Evolutionary conservation across 2,888 invertebrate genomes (phyloP).

Genomic region (Ochlodes sylvanus): DNA sequence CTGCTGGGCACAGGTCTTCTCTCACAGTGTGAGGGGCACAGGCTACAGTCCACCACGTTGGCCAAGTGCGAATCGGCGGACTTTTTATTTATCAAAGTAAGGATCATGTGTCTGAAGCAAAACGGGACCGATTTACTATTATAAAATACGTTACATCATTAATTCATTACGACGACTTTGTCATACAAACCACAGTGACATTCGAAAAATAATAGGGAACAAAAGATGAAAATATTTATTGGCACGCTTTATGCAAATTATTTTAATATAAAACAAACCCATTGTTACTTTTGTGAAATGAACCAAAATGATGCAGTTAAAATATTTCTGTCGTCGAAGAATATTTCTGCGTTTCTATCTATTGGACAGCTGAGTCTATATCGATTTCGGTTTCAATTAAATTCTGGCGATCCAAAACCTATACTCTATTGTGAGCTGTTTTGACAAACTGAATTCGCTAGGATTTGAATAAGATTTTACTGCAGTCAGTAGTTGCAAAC

Average conservation of each 20-base stretch:
- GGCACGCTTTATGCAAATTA: slow-evolving; percentile 8
- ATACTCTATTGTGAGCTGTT: background rate
- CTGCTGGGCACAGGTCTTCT: too few relatives aligned
- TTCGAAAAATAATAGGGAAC: background rate
- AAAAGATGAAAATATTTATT: slow-evolving; percentile 12
- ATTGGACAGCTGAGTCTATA: slow-evolving; percentile 26
- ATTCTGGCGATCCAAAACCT: slow-evolving; percentile 6
- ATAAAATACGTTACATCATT: background rate
- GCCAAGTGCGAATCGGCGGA: too few relatives aligned
- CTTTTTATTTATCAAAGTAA: too few relatives aligned
- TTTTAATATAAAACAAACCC: slow-evolving; percentile 25
- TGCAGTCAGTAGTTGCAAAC: too few relatives aligned
- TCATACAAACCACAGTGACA: background rate
- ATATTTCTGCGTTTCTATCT: slow-evolving; percentile 26
- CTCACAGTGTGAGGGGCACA: too few relatives aligned
- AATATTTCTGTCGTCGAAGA: slow-evolving; percentile 31
- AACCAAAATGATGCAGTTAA: slow-evolving; percentile 20
- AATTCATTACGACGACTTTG: background rate
- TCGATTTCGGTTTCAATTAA: slow-evolving; percentile 16
- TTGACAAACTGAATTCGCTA: background rate
- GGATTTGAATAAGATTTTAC: background rate
- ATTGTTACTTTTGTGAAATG: slow-evolving; percentile 34
- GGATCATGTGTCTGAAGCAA: too few relatives aligned
- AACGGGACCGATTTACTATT: too few relatives aligned
- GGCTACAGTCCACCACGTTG: too few relatives aligned